Evolutionary conservation across 2,888 invertebrate species (phyloP).

Genomic region (Melinaea menophilus): DNA sequence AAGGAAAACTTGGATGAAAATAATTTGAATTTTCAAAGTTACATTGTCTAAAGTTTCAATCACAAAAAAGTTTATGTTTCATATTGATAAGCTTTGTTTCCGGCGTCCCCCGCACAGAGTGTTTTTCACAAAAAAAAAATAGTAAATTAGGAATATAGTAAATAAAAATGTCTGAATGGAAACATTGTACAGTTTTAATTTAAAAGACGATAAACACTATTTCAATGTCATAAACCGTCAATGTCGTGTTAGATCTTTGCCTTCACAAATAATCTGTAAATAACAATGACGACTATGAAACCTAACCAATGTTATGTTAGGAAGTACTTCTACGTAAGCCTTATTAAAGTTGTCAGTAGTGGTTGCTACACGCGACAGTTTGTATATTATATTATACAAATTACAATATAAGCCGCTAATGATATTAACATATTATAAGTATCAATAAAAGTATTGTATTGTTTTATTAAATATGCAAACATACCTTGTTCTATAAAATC

Average conservation of each 20-base stretch:
- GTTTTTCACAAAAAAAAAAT: background rate
- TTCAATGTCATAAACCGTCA: constrained; percentile 2
- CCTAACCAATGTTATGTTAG: constrained; percentile 4
- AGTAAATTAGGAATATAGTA: background rate
- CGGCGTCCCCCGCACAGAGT: no score
- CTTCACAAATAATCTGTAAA: constrained; percentile 5
- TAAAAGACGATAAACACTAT: background rate
- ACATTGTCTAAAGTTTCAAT: no score
- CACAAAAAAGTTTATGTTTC: no score
- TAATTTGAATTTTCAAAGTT: no score
- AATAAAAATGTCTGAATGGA: background rate
- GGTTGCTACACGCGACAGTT: background rate
- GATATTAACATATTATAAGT: constrained; percentile 1
- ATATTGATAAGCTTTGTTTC: no score
- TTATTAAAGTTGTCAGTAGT: constrained; percentile 5
- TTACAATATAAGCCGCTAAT: constrained; percentile 3
- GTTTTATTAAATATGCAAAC: background rate
- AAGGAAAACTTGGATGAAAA: no score
- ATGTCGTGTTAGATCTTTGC: constrained; percentile 3
- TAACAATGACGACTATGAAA: constrained; percentile 7
- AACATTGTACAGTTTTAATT: background rate
- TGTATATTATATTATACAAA: constrained; percentile 5
- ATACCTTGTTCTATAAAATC: no score
- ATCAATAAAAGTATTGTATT: background rate
- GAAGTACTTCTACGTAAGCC: constrained; percentile 2